phyloP scores from a whole-genome alignment of 2,113 vertebrate species.

The Oryzias celebensis region DNA sequence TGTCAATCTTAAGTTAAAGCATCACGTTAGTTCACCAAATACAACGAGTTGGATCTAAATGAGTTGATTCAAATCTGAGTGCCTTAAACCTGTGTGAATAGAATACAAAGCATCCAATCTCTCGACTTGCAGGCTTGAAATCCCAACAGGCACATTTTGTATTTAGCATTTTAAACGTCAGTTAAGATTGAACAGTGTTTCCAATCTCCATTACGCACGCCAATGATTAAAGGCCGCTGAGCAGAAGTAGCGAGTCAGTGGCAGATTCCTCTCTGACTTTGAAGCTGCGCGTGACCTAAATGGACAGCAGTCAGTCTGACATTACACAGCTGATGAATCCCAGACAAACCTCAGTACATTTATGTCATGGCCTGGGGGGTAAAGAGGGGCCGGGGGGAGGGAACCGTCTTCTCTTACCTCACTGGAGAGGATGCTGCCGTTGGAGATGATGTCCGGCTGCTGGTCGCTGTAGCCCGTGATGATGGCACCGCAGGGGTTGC shows the following conservation, averaged over 20 bases:
- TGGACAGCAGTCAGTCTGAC: conserved; percentile 3
- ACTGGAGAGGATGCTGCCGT: conserved; percentile 93
- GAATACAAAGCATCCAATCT: too few relatives aligned
- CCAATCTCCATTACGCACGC: conserved; percentile 24
- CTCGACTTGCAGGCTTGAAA: too few relatives aligned
- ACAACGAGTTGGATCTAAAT: too few relatives aligned
- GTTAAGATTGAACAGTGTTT: conserved; percentile 31
- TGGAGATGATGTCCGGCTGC: conserved; percentile 97
- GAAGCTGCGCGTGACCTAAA: conserved; percentile 17
- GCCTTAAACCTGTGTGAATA: too few relatives aligned
- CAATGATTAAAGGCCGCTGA: conserved; percentile 45
- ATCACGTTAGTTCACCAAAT: too few relatives aligned
- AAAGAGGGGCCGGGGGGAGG: neutral
- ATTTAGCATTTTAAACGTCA: conserved; percentile 22
- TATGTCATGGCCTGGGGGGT: too few relatives aligned
- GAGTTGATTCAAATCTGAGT: too few relatives aligned
- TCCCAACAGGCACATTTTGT: neutral
- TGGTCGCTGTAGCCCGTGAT: conserved; percentile 94
- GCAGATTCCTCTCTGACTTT: conserved; percentile 14
- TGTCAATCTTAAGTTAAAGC: too few relatives aligned
- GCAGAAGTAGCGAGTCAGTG: conserved; percentile 37
- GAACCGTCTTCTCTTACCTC: conserved; percentile 83
- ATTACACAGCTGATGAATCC: conserved; percentile 13
- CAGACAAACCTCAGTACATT: neutral
- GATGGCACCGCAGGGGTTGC: conserved; percentile 91